Evolutionary conservation across 2,113 vertebrate genomes (phyloP).

Genomic region (Lycocorax pyrrhopterus): DNA sequence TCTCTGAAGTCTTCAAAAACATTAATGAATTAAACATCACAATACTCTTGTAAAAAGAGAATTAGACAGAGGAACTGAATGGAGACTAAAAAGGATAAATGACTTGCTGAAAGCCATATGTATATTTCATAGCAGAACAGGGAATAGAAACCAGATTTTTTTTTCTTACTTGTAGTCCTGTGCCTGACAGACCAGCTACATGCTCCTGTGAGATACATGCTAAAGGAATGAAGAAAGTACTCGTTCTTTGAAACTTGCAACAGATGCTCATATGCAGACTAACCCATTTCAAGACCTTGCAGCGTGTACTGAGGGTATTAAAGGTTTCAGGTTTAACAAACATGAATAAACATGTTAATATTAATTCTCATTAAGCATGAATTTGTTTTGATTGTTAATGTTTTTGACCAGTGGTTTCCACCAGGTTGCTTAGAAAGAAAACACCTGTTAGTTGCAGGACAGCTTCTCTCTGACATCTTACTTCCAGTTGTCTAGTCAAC

Average conservation of each 20-base stretch:
- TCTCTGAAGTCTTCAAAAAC: conserved; percentile 30
- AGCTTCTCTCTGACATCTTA: background rate
- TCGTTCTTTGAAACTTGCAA: background rate
- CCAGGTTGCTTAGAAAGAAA: background rate
- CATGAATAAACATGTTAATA: background rate
- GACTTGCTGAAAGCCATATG: conserved; percentile 6
- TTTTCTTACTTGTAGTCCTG: background rate
- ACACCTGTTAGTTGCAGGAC: background rate
- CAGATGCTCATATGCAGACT: background rate
- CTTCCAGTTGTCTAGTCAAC: background rate
- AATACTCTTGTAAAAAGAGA: conserved; percentile 12
- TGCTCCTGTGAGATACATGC: background rate
- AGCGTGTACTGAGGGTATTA: background rate
- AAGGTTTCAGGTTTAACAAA: background rate
- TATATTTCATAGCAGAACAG: conserved; percentile 21
- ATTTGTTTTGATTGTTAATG: background rate
- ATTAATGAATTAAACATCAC: conserved; percentile 62
- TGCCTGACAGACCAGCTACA: background rate
- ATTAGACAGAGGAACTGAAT: conserved; percentile 17
- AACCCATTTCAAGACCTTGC: background rate
- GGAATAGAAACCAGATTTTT: background rate
- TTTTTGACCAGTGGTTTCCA: background rate
- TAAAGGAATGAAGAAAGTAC: background rate
- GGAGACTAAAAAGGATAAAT: conserved; percentile 27
- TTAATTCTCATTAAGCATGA: background rate